Conservation (phyloP, 2,888 invertebrate genomes). For the Lissocephala sabroskyi region DNA sequence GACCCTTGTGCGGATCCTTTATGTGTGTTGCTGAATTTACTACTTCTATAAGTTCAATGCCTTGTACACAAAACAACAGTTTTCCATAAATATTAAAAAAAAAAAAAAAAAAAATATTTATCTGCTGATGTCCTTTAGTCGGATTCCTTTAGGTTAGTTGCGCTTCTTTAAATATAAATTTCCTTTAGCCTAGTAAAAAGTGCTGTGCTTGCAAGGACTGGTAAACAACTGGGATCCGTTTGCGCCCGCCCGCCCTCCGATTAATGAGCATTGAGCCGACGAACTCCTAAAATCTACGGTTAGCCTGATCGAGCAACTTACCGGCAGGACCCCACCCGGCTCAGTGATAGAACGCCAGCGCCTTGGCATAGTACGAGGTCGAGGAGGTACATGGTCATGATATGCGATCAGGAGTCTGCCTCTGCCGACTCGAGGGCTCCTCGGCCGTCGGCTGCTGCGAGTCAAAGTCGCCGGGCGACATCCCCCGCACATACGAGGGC, state of each 20-base stretch:
- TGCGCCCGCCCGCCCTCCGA: too few species aligned
- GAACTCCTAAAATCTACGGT: too few species aligned
- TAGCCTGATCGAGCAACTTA: too few species aligned
- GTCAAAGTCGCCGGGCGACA: constrained; percentile 43
- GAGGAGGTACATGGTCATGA: constrained; percentile 71
- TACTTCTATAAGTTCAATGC: constrained; percentile 32
- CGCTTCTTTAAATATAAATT: not conserved
- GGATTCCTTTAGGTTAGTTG: constrained; percentile 2
- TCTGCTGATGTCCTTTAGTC: too few species aligned
- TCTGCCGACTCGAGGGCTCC: not conserved
- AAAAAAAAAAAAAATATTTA: constrained; percentile 53
- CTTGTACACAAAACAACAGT: constrained; percentile 53
- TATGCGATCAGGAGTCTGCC: constrained; percentile 60
- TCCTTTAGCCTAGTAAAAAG: constrained; percentile 42
- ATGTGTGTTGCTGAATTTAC: constrained; percentile 36
- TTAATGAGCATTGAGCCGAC: constrained; percentile 19
- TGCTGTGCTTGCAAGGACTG: constrained; percentile 17
- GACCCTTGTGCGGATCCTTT: not conserved
- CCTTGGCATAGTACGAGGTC: constrained; percentile 64
- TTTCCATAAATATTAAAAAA: constrained; percentile 47
- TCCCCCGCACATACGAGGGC: constrained; percentile 30
- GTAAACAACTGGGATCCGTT: too few species aligned
- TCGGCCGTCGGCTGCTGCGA: not conserved
- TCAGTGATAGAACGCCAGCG: constrained; percentile 66
- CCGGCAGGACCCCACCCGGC: too few species aligned